Base-by-base conservation (phyloP, 1,140 invertebrate species). In the Orchestia grillus region DNA sequence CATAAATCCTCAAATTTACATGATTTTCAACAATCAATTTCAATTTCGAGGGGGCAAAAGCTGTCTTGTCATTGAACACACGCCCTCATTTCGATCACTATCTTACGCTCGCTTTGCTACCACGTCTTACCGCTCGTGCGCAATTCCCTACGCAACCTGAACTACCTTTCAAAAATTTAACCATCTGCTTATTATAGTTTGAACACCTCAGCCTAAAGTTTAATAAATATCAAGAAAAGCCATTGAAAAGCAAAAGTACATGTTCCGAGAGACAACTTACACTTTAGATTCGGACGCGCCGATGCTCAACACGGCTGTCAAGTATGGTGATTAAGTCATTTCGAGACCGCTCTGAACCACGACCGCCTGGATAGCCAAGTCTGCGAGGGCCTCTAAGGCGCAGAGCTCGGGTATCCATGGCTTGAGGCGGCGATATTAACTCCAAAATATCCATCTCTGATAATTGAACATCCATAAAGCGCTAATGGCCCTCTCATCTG, bases 381-480 rank as follows among this genome's bases (percentile, higher is more conserved):
- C 44, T 28, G 41, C 23, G 1, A 11, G 41, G 19, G 44, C 90
- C n/a, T n/a, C n/a, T n/a, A n/a, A 92, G 41, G 8, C 44, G 43
- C 92, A n/a, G 92, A 44, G 40, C 92, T 44, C 44, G 92, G 45
- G 92, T 36, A 94, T 94, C 92, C 92, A 94, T 47, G 36, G 92
- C 92, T 94, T 47, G 92, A 94, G 92, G 92, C 92, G 40, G 43
- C 92, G 41, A 94, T 94, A 47, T 94, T 94, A 94, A 94, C 92
- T 94, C 92, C 43, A 94, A 47, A 94, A 94, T 94, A 94, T 94
- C 92, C 92, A 94, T 94, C 92, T 94, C 92, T 94, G 92, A 94
- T 94, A 94, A 94, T 94, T 94, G 92, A 40, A 94, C 92, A 94
- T 94, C 92, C 92, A 94, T 94, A 94, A 94, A 94, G 92, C 92